Percentiles rank a stretch among this genome's conserved stretches.
phyloP scores from a whole-genome alignment of 2,113 vertebrate species.

The Sigmodon hispidus region DNA sequence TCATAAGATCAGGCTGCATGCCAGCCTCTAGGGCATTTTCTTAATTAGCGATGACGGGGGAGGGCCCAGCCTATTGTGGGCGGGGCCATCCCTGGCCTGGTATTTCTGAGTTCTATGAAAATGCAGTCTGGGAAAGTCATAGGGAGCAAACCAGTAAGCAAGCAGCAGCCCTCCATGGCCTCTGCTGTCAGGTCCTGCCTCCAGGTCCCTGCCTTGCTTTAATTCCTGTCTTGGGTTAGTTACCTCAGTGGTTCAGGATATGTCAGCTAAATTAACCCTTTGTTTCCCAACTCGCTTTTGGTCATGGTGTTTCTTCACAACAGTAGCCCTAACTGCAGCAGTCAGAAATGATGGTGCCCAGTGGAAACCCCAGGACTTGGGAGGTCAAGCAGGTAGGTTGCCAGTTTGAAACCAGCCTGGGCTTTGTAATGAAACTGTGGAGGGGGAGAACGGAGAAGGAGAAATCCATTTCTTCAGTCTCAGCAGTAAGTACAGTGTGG shows the following conservation, averaged over 20 bases:
- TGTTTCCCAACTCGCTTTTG: background rate
- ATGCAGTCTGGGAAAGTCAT: background rate
- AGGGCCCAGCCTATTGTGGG: background rate
- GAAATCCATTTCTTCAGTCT: background rate
- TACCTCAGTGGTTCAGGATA: background rate
- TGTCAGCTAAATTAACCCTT: background rate
- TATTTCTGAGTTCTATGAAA: background rate
- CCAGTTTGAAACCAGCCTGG: background rate
- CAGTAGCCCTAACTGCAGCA: background rate
- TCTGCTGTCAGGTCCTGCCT: background rate
- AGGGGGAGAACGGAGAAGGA: background rate
- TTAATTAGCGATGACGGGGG: background rate
- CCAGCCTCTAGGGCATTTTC: background rate
- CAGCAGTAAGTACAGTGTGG: conserved; percentile 15
- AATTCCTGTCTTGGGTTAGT: background rate
- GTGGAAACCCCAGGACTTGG: background rate
- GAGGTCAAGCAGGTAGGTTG: background rate
- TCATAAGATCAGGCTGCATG: background rate
- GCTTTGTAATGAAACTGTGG: background rate
- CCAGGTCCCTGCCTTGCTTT: background rate
- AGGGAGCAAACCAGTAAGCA: background rate
- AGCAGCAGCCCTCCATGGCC: background rate
- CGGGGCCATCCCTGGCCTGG: background rate
- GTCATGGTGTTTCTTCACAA: background rate
- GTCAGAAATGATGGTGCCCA: background rate